These are phyloP conservation scores for Metopia argyrocephala DNA, from an alignment of 2,888 invertebrate species.

Conservation along the genomic window DNA sequence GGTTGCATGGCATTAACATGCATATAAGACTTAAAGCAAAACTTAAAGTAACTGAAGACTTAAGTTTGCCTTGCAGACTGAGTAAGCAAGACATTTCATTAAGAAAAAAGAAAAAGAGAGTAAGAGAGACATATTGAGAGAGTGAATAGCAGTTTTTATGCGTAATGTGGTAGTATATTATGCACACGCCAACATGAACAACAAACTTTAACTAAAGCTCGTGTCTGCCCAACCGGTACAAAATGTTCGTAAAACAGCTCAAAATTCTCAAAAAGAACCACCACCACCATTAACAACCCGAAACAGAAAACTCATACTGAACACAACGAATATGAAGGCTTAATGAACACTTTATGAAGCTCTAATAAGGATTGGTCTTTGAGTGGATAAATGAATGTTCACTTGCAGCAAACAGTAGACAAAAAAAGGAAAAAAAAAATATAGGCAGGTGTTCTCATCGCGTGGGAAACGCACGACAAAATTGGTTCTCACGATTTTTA, in stretches of 20 bases:
- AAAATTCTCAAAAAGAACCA: slow-evolving; percentile 33
- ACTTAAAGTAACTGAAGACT: background rate
- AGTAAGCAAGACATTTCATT: background rate
- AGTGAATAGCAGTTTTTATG: background rate
- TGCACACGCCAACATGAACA: slow-evolving; percentile 57
- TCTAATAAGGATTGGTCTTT: slow-evolving; percentile 49
- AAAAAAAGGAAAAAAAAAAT: slow-evolving; percentile 60
- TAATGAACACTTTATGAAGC: slow-evolving; percentile 38
- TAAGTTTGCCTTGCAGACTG: background rate
- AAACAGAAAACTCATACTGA: background rate
- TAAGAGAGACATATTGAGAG: background rate
- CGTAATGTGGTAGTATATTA: slow-evolving; percentile 61
- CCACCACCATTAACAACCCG: slow-evolving; percentile 23
- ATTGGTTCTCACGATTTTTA: slow-evolving; percentile 78
- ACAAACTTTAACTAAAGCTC: slow-evolving; percentile 57
- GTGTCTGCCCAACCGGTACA: slow-evolving; percentile 50
- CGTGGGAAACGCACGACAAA: slow-evolving; percentile 79
- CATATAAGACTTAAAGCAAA: background rate
- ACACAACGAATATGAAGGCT: background rate
- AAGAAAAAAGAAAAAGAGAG: background rate
- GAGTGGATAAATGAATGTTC: background rate
- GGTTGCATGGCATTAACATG: slow-evolving; percentile 9
- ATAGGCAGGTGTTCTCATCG: slow-evolving; percentile 79
- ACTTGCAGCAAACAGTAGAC: slow-evolving; percentile 23
- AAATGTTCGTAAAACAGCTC: slow-evolving; percentile 15